Base-by-base conservation (phyloP, 1,140 invertebrate species). In the Drosophila yakuba region DNA sequence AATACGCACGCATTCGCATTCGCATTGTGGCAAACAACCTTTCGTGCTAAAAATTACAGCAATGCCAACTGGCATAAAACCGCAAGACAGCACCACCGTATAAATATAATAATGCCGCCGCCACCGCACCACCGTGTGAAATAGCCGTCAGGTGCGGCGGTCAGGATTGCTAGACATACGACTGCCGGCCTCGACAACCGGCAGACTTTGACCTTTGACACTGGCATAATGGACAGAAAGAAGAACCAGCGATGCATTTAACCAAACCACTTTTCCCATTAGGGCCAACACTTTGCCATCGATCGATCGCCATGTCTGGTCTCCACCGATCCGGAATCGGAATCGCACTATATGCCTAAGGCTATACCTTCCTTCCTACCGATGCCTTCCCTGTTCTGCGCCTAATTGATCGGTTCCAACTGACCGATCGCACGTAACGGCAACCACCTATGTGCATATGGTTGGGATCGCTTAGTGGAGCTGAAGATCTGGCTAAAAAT, bases 381-480 rank as follows among this genome's bases (percentile, higher is more conserved):
- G 43, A 61, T 52, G 45, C 3, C 15, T 61, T n/a, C 5, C 23
- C 14, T 67, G 45, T 43, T 28, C 58, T 15, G 61, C 61, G 57
- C 54, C 80, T 88, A 88, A 88, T 88, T 88, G 83, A 88, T 89
- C 83, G 83, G 83, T 88, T 88, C 83, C 83, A 89, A 83, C 78
- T 88, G 83, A 76, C 62, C 84, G 74, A 88, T 88, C 79, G 77
- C 77, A 77, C 83, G 83, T 76, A 88, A 88, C 83, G 66, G 51
- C 64, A 48, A 62, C 68, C 69, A 47, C 74, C 76, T 75, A 58
- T 74, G 73, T 41, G 38, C 60, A 39, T 59, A 59, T 59, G 25
- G 32, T 10, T 14, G 15, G 35, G 63, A 63, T 63, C 36, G 28
- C 25, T 28, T 23, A 11, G 38, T 6, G 32, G 12, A 12, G 50